phyloP scores from a whole-genome alignment of 2,888 invertebrate genomes.

The Pelosia muscerda region DNA sequence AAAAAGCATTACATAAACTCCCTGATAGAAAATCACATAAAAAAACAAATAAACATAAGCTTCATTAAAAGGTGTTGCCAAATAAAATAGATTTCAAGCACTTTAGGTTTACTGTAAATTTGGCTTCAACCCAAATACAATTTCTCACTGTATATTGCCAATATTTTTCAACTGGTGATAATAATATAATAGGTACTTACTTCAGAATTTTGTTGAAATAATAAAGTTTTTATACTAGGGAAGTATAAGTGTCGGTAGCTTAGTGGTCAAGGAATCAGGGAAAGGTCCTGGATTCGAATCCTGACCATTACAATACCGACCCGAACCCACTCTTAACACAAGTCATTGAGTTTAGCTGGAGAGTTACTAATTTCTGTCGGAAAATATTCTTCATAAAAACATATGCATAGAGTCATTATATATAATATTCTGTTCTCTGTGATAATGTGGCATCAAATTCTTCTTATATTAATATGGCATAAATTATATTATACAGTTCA shows the following conservation, averaged over 20 bases:
- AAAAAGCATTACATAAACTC: not conserved
- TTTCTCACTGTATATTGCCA: slow-evolving; percentile 19
- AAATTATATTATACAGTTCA: not conserved
- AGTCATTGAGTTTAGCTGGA: no score
- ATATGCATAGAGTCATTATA: no score
- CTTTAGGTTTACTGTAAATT: slow-evolving; percentile 28
- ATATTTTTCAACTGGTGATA: slow-evolving; percentile 4
- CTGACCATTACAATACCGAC: no score
- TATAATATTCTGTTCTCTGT: not conserved
- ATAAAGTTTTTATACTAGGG: no score
- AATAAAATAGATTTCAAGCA: slow-evolving; percentile 26
- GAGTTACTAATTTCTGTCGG: no score
- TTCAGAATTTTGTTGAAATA: slow-evolving; percentile 29
- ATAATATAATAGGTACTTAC: slow-evolving; percentile 16
- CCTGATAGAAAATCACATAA: not conserved
- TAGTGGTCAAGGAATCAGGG: no score
- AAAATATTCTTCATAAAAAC: no score
- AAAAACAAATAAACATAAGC: slow-evolving; percentile 7
- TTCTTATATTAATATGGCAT: no score
- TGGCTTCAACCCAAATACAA: slow-evolving; percentile 44
- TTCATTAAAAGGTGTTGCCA: slow-evolving; percentile 17
- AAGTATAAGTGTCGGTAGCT: no score
- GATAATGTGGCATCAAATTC: not conserved
- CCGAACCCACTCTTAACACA: no score
- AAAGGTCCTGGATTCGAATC: no score